phyloP scores from a whole-genome alignment of 2,888 invertebrate species.

The Meandrusa payeni region DNA sequence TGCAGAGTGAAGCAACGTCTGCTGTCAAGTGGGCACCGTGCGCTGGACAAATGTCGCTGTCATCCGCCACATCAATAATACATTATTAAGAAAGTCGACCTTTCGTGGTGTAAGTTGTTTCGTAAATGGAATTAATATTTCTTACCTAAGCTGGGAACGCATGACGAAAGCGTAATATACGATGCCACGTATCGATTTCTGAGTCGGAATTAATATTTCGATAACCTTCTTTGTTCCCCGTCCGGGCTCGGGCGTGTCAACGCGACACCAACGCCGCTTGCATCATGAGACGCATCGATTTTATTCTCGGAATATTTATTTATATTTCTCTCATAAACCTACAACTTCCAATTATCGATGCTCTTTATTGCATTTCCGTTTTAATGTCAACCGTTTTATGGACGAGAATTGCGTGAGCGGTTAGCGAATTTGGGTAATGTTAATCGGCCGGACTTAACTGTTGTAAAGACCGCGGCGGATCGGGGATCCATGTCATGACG shows the following conservation, averaged over 20 bases:
- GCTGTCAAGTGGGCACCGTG: not conserved
- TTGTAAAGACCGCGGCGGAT: slow-evolving; percentile 18
- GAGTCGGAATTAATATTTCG: slow-evolving; percentile 10
- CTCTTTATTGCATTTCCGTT: slow-evolving; percentile 2
- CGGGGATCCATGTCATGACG: slow-evolving; percentile 13
- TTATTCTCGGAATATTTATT: slow-evolving; percentile 19
- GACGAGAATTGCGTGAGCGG: slow-evolving; percentile 5
- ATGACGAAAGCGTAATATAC: slow-evolving; percentile 7
- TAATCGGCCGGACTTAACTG: slow-evolving; percentile 17
- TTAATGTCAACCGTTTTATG: not conserved
- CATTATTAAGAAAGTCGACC: slow-evolving; percentile 10
- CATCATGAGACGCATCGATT: slow-evolving; percentile 16
- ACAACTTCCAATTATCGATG: slow-evolving; percentile 18
- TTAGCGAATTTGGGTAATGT: slow-evolving; percentile 5
- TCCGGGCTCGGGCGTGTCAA: slow-evolving; percentile 31
- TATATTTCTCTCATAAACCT: slow-evolving; percentile 21
- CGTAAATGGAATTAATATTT: slow-evolving; percentile 11
- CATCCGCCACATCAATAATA: slow-evolving; percentile 9
- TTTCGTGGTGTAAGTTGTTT: slow-evolving; percentile 9
- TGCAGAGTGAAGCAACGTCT: not conserved
- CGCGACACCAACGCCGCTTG: slow-evolving; percentile 35
- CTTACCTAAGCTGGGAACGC: not conserved
- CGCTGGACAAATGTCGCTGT: slow-evolving; percentile 3
- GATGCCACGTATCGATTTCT: slow-evolving; percentile 8
- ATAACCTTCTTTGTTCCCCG: slow-evolving; percentile 21